These are phyloP conservation scores for Sphinx pinastri DNA, from an alignment of 2,888 invertebrate genomes.

Conservation along the genomic window DNA sequence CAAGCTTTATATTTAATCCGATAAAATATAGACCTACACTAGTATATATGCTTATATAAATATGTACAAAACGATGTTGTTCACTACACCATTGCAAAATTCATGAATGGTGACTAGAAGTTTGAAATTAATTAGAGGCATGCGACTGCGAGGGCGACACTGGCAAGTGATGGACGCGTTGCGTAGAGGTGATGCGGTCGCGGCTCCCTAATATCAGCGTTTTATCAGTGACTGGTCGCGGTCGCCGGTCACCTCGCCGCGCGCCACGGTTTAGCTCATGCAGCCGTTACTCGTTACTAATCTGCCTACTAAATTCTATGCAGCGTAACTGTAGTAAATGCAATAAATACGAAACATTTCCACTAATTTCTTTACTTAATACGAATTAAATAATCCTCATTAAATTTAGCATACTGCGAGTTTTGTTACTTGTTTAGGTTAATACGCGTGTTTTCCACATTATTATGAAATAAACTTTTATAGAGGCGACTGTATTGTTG, in stretches of 20 bases:
- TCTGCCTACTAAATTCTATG: neutral
- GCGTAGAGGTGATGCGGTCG: constrained; percentile 55
- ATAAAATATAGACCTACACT: too few species aligned
- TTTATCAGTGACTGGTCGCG: constrained; percentile 73
- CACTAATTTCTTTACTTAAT: too few species aligned
- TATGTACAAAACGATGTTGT: too few species aligned
- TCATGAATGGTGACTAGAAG: neutral
- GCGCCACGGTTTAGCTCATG: constrained; percentile 33
- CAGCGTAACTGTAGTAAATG: neutral
- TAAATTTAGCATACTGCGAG: too few species aligned
- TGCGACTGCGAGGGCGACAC: constrained; percentile 45
- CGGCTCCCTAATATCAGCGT: constrained; percentile 75
- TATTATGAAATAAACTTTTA: neutral
- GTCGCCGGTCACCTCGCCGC: constrained; percentile 43
- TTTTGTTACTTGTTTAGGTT: too few species aligned
- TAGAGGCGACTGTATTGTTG: neutral
- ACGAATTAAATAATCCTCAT: too few species aligned
- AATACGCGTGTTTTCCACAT: too few species aligned
- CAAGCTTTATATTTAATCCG: too few species aligned
- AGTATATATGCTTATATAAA: too few species aligned
- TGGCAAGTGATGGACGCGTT: constrained; percentile 63
- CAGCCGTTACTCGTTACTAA: constrained; percentile 13
- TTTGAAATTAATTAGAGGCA: constrained; percentile 46
- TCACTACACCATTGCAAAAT: neutral
- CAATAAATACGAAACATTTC: too few species aligned